Percentiles rank a stretch among this genome's conserved stretches.
phyloP scores from a whole-genome alignment of 2,797 vertebrate species.

The Serranus cabrilla region DNA sequence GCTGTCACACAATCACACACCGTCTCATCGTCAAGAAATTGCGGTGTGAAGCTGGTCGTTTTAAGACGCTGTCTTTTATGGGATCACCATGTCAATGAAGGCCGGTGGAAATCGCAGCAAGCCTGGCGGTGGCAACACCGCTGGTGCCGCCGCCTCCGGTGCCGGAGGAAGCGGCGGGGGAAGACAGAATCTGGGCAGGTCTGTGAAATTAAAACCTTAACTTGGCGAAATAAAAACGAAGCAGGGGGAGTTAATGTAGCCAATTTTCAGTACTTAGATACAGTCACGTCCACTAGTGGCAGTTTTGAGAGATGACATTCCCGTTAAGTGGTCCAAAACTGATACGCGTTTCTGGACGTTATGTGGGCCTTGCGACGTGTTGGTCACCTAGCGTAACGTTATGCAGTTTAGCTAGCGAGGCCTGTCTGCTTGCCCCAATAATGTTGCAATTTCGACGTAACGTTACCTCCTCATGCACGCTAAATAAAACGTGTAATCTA shows the following conservation, averaged over 20 bases:
- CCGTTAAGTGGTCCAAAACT: slow-evolving; percentile 55
- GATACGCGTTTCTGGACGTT: slow-evolving; percentile 51
- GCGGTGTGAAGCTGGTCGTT: slow-evolving; percentile 71
- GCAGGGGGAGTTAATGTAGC: background rate
- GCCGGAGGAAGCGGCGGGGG: slow-evolving; percentile 87
- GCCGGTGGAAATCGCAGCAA: slow-evolving; percentile 93
- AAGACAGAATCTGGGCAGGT: slow-evolving; percentile 93
- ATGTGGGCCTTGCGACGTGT: slow-evolving; percentile 76
- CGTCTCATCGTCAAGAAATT: slow-evolving; percentile 55
- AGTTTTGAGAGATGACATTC: slow-evolving; percentile 75
- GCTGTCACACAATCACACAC: slow-evolving; percentile 68
- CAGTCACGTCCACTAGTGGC: background rate
- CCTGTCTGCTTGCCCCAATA: slow-evolving; percentile 53
- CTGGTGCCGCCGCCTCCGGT: slow-evolving; percentile 86
- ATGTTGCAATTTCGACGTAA: slow-evolving; percentile 63
- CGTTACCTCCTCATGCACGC: slow-evolving; percentile 26
- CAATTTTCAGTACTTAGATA: background rate
- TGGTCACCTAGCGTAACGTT: slow-evolving; percentile 60
- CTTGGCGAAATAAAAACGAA: slow-evolving; percentile 43
- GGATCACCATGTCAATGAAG: slow-evolving; percentile 96
- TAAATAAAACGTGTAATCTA: background rate
- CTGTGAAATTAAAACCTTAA: slow-evolving; percentile 79
- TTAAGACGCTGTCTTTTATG: slow-evolving; percentile 89
- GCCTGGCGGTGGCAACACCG: slow-evolving; percentile 89
- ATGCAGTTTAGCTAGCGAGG: slow-evolving; percentile 70